phyloP scores from a whole-genome alignment of 2,797 vertebrate species.

The Arremon aurantiirostris region DNA sequence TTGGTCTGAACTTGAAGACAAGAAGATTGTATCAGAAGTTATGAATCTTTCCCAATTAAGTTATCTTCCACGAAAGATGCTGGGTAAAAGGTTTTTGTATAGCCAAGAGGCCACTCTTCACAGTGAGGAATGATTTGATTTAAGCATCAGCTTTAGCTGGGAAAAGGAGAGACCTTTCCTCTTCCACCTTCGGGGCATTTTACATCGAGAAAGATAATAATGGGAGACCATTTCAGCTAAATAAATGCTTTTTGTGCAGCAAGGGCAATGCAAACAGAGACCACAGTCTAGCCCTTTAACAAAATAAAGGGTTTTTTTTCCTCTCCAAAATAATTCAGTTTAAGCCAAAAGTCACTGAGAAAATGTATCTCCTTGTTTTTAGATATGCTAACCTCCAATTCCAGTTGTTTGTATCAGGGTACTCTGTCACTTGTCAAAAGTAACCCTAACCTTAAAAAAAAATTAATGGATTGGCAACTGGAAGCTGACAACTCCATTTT shows the following conservation, averaged over 20 bases:
- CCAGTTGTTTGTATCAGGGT: neutral
- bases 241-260: neutral
- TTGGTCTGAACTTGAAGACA: constrained; percentile 47
- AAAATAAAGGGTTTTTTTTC: neutral
- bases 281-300: neutral
- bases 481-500: constrained; percentile 55
- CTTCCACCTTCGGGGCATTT: constrained; percentile 36
- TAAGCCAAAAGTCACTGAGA: neutral
- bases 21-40: constrained; percentile 65
- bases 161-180: constrained; percentile 40
- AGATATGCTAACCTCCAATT: neutral
- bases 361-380: neutral
- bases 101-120: constrained; percentile 52
- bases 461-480: constrained; percentile 45
- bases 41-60: constrained; percentile 67
- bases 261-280: neutral
- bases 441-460: constrained; percentile 30
- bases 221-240: constrained; percentile 51
- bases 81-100: constrained; percentile 56
- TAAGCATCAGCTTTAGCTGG: constrained; percentile 40
- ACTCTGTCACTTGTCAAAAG: constrained; percentile 39
- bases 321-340: neutral
- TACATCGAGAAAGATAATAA: constrained; percentile 46
- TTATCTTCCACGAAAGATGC: constrained; percentile 38
- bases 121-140: constrained; percentile 60